Conservation (phyloP, 2,888 invertebrate species). For the Drosophila setosimentum region DNA sequence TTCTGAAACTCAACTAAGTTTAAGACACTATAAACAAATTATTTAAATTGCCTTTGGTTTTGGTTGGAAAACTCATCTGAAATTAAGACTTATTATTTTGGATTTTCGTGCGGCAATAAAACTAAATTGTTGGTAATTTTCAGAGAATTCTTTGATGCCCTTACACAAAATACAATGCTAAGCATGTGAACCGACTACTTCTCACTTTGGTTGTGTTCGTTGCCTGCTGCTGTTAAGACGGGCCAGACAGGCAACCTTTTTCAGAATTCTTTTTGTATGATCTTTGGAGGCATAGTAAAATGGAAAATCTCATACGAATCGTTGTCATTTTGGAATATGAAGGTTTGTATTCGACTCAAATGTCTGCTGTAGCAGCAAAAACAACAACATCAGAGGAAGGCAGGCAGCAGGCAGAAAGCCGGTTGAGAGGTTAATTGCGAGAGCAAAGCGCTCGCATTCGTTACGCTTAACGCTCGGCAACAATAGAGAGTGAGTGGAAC, state of each 20-base stretch:
- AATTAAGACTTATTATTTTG: neutral
- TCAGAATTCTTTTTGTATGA: conserved; percentile 17
- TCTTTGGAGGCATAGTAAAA: conserved; percentile 21
- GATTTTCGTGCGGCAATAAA: neutral
- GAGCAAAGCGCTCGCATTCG: conserved; percentile 70
- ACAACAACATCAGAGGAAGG: conserved; percentile 25
- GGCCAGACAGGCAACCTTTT: conserved; percentile 30
- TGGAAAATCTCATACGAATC: conserved; percentile 31
- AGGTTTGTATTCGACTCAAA: conserved; percentile 39
- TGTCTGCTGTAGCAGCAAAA: conserved; percentile 43
- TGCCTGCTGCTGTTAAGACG: conserved; percentile 7
- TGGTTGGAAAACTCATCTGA: neutral
- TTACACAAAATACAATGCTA: neutral
- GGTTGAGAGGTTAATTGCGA: conserved; percentile 79
- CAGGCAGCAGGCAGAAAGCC: conserved; percentile 71
- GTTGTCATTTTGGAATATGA: conserved; percentile 25
- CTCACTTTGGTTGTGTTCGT: neutral
- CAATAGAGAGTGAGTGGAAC: conserved; percentile 32
- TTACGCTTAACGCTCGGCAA: conserved; percentile 71
- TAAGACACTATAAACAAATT: neutral
- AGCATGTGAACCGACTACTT: conserved; percentile 1
- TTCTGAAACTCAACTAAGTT: neutral
- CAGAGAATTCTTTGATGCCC: neutral
- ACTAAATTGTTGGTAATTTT: neutral
- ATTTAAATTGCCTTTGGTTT: neutral